These are phyloP conservation scores for Trachelus troglodyta DNA, from an alignment of 2,888 invertebrate genomes.

Conservation along the genomic window DNA sequence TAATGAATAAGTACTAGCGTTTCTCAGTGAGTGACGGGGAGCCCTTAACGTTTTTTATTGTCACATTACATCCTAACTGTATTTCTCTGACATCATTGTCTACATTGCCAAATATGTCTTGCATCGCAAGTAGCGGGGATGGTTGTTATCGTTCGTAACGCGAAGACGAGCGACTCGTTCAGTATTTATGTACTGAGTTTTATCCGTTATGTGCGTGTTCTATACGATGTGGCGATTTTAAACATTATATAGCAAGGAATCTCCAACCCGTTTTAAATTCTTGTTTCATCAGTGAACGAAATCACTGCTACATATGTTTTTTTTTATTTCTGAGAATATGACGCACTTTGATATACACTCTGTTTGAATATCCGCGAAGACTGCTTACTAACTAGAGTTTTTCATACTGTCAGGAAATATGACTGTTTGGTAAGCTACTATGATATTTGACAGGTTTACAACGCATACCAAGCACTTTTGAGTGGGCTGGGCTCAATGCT, in stretches of 20 bases:
- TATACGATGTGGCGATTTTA: background rate
- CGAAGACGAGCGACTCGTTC: background rate
- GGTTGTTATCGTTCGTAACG: background rate
- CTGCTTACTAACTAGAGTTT: background rate
- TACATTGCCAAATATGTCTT: background rate
- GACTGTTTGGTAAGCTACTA: slow-evolving; percentile 25
- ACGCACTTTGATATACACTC: background rate
- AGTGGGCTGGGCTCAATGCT: slow-evolving; percentile 76
- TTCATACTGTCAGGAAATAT: background rate
- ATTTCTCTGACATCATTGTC: background rate
- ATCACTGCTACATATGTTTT: background rate
- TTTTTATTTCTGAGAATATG: background rate
- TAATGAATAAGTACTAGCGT: background rate
- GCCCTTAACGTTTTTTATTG: background rate
- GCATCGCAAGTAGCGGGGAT: background rate
- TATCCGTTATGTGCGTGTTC: background rate
- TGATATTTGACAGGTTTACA: slow-evolving; percentile 71
- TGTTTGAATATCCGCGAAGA: background rate
- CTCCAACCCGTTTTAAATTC: background rate
- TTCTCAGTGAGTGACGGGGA: background rate
- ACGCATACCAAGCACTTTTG: slow-evolving; percentile 75
- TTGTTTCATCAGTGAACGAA: background rate
- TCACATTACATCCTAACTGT: background rate
- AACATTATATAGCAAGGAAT: background rate
- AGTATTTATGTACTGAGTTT: background rate